Conservation (phyloP, 2,888 invertebrate genomes). For the Harpagoxenus sublaevis region DNA sequence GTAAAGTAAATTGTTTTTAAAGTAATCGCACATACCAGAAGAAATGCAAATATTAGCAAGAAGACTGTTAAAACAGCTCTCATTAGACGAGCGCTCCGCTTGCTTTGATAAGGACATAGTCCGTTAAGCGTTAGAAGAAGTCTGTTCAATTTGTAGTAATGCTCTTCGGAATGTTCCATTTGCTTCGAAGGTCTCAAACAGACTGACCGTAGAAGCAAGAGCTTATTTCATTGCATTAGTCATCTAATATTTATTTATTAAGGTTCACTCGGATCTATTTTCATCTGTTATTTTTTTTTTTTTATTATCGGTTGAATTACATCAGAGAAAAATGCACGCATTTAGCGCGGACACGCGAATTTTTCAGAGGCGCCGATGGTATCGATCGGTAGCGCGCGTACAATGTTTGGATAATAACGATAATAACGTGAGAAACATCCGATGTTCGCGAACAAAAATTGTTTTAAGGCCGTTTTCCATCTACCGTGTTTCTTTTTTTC, state of each 20-base stretch:
- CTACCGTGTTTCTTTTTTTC: neutral
- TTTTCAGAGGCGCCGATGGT: neutral
- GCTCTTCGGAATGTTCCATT: slow-evolving; percentile 20
- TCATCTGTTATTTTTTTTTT: no score
- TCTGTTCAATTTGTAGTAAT: slow-evolving; percentile 15
- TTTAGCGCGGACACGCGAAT: neutral
- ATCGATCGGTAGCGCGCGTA: slow-evolving; percentile 4
- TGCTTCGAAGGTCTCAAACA: neutral
- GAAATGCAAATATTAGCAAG: neutral
- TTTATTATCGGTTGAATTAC: neutral
- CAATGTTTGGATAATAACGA: no score
- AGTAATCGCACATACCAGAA: neutral
- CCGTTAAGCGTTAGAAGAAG: slow-evolving; percentile 5
- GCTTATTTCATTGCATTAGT: no score
- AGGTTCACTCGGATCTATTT: no score
- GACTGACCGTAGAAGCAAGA: neutral
- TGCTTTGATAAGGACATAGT: slow-evolving; percentile 29
- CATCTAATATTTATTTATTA: no score
- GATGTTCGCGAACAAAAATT: slow-evolving; percentile 1
- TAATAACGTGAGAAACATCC: slow-evolving; percentile 31
- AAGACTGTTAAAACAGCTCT: neutral
- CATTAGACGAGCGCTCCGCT: neutral
- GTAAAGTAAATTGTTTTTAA: neutral
- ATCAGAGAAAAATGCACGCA: neutral
- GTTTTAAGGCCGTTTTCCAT: neutral